phyloP scores from a whole-genome alignment of 2,797 vertebrate species.

The Coregonus ussuriensis region DNA sequence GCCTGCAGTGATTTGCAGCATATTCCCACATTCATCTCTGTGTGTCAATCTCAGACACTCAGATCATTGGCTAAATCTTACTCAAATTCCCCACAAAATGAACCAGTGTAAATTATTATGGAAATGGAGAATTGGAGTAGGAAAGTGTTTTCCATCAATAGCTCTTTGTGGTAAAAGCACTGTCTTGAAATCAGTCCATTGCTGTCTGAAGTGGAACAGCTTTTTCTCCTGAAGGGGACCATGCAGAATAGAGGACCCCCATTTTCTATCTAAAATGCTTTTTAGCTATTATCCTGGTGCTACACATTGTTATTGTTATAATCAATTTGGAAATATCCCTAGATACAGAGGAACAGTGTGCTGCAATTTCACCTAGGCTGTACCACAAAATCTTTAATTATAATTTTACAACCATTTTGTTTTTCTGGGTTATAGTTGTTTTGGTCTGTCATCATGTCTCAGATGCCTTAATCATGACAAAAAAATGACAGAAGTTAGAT shows the following conservation, averaged over 20 bases:
- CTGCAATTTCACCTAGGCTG: neutral
- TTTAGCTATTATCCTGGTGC: neutral
- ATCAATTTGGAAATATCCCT: conserved; percentile 2
- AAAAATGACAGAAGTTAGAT: neutral
- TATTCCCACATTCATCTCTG: conserved; percentile 29
- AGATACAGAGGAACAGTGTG: neutral
- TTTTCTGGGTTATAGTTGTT: neutral
- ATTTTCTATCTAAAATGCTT: neutral
- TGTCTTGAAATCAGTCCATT: conserved; percentile 56
- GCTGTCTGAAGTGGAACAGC: conserved; percentile 51
- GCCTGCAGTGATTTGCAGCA: neutral
- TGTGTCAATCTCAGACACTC: conserved; percentile 45
- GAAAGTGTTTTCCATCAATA: conserved; percentile 63
- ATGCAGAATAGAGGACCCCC: neutral
- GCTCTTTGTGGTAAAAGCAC: conserved; percentile 59
- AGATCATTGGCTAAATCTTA: conserved; percentile 35
- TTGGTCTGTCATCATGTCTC: neutral
- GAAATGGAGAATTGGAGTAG: conserved; percentile 55
- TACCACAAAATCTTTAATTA: neutral
- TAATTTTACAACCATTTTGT: neutral
- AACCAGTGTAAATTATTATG: conserved; percentile 52
- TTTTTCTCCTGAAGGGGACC: neutral
- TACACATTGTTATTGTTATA: conserved; percentile 14
- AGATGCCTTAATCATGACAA: neutral
- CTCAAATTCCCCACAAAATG: conserved; percentile 36